Conservation (phyloP, 2,113 vertebrate genomes). For the Vulpes vulpes region DNA sequence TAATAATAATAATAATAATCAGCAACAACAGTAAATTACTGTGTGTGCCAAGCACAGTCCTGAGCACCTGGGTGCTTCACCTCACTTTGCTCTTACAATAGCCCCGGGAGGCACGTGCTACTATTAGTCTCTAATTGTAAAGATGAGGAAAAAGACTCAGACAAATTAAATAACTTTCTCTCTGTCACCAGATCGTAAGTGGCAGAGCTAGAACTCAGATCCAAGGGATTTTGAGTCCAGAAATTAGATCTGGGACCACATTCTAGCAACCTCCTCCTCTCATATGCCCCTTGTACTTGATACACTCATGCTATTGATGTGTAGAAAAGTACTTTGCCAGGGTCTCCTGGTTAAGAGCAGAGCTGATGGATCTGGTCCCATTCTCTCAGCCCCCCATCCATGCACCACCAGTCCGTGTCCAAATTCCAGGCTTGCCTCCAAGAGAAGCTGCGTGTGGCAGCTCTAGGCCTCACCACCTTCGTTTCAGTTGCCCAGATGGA, state of each 20-base stretch:
- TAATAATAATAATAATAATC: no score
- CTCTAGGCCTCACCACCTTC: not conserved
- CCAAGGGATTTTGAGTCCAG: not conserved
- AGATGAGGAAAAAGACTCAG: not conserved
- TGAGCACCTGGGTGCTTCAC: not conserved
- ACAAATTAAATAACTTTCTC: not conserved
- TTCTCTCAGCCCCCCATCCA: not conserved
- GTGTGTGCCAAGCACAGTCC: not conserved
- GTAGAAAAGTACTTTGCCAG: not conserved
- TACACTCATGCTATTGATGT: accelerated
- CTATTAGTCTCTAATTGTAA: not conserved
- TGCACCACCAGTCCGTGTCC: not conserved
- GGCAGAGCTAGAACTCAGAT: not conserved
- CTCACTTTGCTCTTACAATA: not conserved
- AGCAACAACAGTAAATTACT: not conserved
- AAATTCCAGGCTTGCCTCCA: not conserved
- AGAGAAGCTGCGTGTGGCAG: not conserved
- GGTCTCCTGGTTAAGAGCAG: not conserved
- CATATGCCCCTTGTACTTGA: not conserved
- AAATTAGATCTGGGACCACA: not conserved
- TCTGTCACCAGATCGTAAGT: not conserved
- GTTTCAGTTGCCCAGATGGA: not conserved
- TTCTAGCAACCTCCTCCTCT: accelerated
- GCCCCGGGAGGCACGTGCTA: not conserved
- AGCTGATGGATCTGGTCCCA: not conserved